A percentile compares a stretch with the other conserved stretches of the same genome.
phyloP scores from a whole-genome alignment of 2,113 vertebrate genomes.

The Sander vitreus region DNA sequence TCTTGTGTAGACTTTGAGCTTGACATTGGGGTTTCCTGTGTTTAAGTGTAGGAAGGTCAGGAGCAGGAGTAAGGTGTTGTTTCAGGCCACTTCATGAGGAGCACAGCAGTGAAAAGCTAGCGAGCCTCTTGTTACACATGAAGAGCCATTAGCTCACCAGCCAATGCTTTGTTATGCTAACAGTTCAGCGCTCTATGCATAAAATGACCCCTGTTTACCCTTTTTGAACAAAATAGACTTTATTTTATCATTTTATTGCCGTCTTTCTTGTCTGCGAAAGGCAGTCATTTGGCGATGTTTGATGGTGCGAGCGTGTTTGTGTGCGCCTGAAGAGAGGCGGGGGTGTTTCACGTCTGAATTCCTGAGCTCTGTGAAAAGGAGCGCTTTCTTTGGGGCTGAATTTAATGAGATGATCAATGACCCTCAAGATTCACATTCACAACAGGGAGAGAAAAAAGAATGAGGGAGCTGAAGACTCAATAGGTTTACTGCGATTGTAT shows the following conservation, averaged over 20 bases:
- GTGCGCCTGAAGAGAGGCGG: constrained; percentile 66
- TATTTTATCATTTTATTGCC: constrained; percentile 80
- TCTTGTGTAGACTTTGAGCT: constrained; percentile 39
- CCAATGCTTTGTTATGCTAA: constrained; percentile 81
- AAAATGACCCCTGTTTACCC: constrained; percentile 77
- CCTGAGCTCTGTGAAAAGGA: constrained; percentile 83
- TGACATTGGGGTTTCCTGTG: constrained; percentile 62
- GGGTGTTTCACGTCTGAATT: constrained; percentile 76
- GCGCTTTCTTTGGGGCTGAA: constrained; percentile 77
- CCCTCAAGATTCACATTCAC: constrained; percentile 82
- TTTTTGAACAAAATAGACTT: constrained; percentile 80
- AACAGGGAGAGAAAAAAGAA: constrained; percentile 72
- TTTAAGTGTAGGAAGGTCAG: constrained; percentile 58
- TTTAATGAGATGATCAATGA: constrained; percentile 85
- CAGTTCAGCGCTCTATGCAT: constrained; percentile 67
- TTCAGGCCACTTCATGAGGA: constrained; percentile 64
- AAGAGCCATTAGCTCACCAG: constrained; percentile 75
- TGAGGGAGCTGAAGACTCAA: constrained; percentile 74
- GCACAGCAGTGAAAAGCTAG: constrained; percentile 67
- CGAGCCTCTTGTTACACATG: constrained; percentile 68
- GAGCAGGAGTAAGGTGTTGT: constrained; percentile 66
- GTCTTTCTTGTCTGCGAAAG: constrained; percentile 74
- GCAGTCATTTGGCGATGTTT: constrained; percentile 79
- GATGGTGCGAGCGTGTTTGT: constrained; percentile 78
- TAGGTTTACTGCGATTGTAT: constrained; percentile 78